Base-by-base conservation (phyloP, 1,140 invertebrate species). In the Planococcus citri region DNA sequence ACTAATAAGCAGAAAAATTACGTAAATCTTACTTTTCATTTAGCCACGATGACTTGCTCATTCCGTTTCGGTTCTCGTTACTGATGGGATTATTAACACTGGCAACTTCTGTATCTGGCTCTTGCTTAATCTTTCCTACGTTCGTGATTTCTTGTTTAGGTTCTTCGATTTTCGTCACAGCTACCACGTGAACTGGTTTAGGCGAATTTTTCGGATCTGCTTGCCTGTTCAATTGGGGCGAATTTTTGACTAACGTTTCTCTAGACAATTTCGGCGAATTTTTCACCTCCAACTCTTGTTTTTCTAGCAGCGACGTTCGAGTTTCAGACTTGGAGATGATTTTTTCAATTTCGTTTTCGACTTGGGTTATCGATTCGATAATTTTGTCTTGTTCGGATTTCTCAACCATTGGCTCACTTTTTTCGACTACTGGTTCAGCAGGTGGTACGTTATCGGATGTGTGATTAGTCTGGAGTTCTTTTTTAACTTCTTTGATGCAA, bases 41-140 rank as follows among this genome's bases (percentile, higher is more conserved):
- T 17, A 64, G 24, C 60, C 60, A 64, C 12, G 60, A 64, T 64
- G 60, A 64, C 60, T 64, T 64, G 60, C 60, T 64, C 21, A 64
- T 64, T 64, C 60, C 60, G 24, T 64, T 64, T 27, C 60, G 3
- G 20, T 64, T 64, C 17, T 64, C 25, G 17, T 25, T 64, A 4
- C 3, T 9, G 4, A 25, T 64, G 6, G 60, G 24, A 25, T 10
- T 64, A 64, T 25, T 25, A 17, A 25, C 60, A 21, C 22, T 64
- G 21, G 21, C 4, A 10, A 64, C 60, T 25, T 64, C 60, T 10
- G 10, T 64, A 64, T 64, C 60, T 24, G 60, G 10, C 24, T 64
- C 60, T 27, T 64, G 60, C 24, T 64, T 64, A 25, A 64, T 64
- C 20, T 64, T 27, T 2, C 21, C 25, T 4, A 17, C 24, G 17